phyloP scores from a whole-genome alignment of 2,113 vertebrate species.

The Dolichallabes microphthalmus region DNA sequence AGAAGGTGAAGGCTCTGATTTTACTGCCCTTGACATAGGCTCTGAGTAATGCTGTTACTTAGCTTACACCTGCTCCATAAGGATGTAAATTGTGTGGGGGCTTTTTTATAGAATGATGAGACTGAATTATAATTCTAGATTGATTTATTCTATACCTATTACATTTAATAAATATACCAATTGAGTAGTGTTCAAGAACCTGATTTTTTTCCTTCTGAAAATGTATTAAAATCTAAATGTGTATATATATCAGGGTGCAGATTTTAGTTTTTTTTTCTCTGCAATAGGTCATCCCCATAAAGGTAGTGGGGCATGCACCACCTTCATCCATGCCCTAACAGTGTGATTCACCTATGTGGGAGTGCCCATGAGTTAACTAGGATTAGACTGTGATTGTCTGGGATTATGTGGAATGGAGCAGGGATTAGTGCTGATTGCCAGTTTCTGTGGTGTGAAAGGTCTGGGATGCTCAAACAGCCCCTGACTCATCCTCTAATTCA shows the following conservation, averaged over 20 bases:
- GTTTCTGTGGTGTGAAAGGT: slow-evolving; percentile 72
- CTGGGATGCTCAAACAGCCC: slow-evolving; percentile 68
- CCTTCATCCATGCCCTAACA: slow-evolving; percentile 38
- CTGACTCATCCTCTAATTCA: slow-evolving; percentile 61
- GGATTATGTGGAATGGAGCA: slow-evolving; percentile 74
- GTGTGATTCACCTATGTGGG: slow-evolving; percentile 73
- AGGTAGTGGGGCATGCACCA: background rate
- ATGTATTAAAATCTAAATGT: background rate
- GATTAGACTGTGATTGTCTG: slow-evolving; percentile 77
- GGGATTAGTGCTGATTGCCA: slow-evolving; percentile 76
- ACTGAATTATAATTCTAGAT: slow-evolving; percentile 17
- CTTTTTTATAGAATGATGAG: slow-evolving; percentile 3
- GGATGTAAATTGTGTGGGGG: background rate
- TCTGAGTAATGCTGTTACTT: slow-evolving; percentile 60
- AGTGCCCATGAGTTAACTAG: slow-evolving; percentile 76
- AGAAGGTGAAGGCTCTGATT: slow-evolving; percentile 45
- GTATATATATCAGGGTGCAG: background rate
- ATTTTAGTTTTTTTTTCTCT: background rate
- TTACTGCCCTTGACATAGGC: slow-evolving; percentile 59
- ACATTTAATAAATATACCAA: slow-evolving; percentile 20
- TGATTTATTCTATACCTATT: background rate
- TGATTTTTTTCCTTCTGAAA: background rate
- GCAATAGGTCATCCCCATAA: background rate
- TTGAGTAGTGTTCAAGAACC: background rate
- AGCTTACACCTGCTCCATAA: slow-evolving; percentile 55